Base-by-base conservation (phyloP, 2,888 invertebrate genomes). In the Hyles lineata region DNA sequence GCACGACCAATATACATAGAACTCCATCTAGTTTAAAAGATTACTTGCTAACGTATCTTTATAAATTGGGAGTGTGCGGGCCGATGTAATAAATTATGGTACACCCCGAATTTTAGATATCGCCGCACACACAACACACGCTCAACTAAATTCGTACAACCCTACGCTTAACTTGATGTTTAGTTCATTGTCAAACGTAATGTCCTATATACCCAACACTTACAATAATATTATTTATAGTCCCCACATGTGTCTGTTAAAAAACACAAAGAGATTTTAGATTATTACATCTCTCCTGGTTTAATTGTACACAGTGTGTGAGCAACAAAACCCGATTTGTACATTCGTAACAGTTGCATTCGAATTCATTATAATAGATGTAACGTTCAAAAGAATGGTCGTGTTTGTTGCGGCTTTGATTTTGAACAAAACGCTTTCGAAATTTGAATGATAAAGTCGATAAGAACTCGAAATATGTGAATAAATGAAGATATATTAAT, bases 401-500 rank as follows among this genome's bases (percentile, higher is more conserved):
- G 76, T 85, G 89, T 92, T 92, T 84, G 92, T 87, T 88, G 89
- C 89, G 90, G 91, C 86, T 80, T 87, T 85, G 91, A 86, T 85
- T 91, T 89, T 90, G 84, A 88, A 90, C 89, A 78, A 79, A 79
- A 78, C 77, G 77, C 80, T 80, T 82, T 83, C 82, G 83, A 81
- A 89, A 93, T 93, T 92, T 93, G 85, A 93, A 94, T 93, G 91
- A 93, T 92, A 93, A 94, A 92, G 88, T 87, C 82, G 87, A 90
- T 87, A 86, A 76, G 72, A 60, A 83, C 80, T 84, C 83, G 83
- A 78, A 77, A 77, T 76, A 80, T 85, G 79, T 86, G 91, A 89
- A 90, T 90, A 91, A 90, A 93, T 92, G 93, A 93, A 94, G 93
- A 94, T 94, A 93, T 94, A 94, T 94, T 93, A 92, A 93, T 93